phyloP scores from a whole-genome alignment of 2,113 vertebrate genomes.

The Campylomormyrus numenius region DNA sequence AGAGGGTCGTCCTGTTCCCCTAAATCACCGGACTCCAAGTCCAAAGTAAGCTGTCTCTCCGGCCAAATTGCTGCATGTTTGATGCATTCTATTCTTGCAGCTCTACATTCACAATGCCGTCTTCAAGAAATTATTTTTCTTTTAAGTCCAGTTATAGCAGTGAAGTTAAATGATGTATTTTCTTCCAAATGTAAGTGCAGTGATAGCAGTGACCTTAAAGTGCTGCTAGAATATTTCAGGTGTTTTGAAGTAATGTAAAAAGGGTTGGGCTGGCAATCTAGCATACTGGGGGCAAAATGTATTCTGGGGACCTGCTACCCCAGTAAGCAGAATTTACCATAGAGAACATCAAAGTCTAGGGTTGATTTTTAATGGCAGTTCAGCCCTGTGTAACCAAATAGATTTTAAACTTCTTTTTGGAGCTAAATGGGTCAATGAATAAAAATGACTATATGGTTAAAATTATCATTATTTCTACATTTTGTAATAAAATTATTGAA shows the following conservation, averaged over 20 bases:
- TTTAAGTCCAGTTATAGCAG: background rate
- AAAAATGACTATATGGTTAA: background rate
- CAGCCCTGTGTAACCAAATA: background rate
- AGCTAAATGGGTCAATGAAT: background rate
- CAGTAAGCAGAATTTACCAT: background rate
- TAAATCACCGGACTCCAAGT: conserved; percentile 21
- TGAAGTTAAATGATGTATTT: background rate
- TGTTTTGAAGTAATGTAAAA: too few species aligned
- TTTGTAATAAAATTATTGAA: background rate
- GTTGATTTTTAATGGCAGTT: background rate
- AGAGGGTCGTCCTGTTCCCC: conserved; percentile 24
- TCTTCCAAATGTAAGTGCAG: background rate
- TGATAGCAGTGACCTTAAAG: background rate
- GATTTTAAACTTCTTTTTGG: background rate
- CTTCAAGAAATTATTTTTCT: background rate
- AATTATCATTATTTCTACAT: background rate
- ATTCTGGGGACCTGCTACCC: background rate
- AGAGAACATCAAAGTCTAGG: background rate
- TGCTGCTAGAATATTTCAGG: background rate
- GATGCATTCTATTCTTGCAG: background rate
- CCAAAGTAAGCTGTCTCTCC: conserved; percentile 30
- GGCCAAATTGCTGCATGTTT: background rate
- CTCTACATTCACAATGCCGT: background rate
- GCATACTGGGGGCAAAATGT: background rate
- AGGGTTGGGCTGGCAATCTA: background rate